A percentile compares a stretch with the other conserved stretches of the same genome.
Conservation (phyloP, 2,113 vertebrate genomes). For the Alosa alosa region DNA sequence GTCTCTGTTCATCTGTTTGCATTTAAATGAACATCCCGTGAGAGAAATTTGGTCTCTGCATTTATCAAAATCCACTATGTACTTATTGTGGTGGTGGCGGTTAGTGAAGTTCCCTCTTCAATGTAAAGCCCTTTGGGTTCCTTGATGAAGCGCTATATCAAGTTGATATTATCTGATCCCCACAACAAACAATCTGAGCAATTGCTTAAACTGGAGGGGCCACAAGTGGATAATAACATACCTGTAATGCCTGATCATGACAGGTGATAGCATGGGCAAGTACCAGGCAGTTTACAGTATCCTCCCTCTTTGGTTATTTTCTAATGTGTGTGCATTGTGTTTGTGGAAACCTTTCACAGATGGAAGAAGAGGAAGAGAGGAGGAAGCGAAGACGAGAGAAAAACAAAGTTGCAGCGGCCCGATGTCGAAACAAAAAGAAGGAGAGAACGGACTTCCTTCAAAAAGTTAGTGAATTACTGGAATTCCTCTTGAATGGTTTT, state of each 20-base stretch:
- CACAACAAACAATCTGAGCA: neutral
- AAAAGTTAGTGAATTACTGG: constrained; percentile 72
- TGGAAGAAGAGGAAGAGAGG: constrained; percentile 89
- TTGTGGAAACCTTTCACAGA: constrained; percentile 61
- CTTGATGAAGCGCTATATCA: too few species aligned
- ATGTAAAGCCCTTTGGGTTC: too few species aligned
- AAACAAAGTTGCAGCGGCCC: constrained; percentile 93
- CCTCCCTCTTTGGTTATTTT: neutral
- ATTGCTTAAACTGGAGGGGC: too few species aligned
- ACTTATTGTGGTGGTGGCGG: too few species aligned
- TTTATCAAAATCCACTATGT: too few species aligned
- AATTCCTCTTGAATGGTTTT: neutral
- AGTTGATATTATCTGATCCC: neutral
- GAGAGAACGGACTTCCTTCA: constrained; percentile 95
- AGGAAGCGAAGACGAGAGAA: constrained; percentile 94
- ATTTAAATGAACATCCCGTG: neutral
- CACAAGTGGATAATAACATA: neutral
- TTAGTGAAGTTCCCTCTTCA: too few species aligned
- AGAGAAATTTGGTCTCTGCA: too few species aligned
- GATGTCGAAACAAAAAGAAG: constrained; percentile 98
- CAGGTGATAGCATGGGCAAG: neutral
- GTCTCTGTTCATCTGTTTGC: neutral
- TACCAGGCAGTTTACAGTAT: neutral
- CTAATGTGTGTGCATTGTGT: neutral
- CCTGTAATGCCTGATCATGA: neutral